These are phyloP conservation scores for Ips nitidus DNA, from an alignment of 1,140 invertebrate genomes.

Conservation along the genomic window DNA sequence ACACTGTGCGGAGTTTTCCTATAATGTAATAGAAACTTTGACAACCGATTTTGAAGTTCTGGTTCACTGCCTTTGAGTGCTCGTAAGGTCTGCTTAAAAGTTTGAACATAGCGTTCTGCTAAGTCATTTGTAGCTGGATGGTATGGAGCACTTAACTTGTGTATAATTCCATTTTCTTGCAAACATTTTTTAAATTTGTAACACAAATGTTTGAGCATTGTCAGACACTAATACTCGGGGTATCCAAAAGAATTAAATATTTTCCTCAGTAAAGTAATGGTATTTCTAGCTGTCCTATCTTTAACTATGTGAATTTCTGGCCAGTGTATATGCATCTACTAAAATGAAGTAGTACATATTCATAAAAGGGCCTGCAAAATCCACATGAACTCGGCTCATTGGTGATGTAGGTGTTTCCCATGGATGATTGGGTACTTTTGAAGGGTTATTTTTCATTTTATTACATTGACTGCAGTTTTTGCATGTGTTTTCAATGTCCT, in stretches of 20 bases:
- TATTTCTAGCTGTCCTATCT: background rate
- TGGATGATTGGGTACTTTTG: too few relatives aligned
- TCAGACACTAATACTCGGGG: background rate
- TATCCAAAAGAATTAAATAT: background rate
- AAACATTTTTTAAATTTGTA: background rate
- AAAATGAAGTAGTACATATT: background rate
- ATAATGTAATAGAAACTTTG: too few relatives aligned
- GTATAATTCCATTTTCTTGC: constrained; percentile 2
- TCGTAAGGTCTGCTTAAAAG: too few relatives aligned
- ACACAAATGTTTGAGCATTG: background rate
- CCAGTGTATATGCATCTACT: constrained; percentile 1
- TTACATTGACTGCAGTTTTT: too few relatives aligned
- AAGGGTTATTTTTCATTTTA: too few relatives aligned
- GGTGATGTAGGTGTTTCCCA: too few relatives aligned
- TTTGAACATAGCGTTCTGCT: too few relatives aligned
- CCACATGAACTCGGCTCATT: background rate
- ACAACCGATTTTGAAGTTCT: too few relatives aligned
- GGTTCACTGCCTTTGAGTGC: too few relatives aligned
- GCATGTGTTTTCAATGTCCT: too few relatives aligned
- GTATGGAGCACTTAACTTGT: background rate
- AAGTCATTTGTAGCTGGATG: background rate
- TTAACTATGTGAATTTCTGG: background rate
- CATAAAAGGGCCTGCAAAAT: background rate
- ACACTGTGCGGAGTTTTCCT: too few relatives aligned
- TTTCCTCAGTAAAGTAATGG: background rate